These are phyloP conservation scores for Samia ricini DNA, from an alignment of 1,140 invertebrate genomes.

Conservation along the genomic window DNA sequence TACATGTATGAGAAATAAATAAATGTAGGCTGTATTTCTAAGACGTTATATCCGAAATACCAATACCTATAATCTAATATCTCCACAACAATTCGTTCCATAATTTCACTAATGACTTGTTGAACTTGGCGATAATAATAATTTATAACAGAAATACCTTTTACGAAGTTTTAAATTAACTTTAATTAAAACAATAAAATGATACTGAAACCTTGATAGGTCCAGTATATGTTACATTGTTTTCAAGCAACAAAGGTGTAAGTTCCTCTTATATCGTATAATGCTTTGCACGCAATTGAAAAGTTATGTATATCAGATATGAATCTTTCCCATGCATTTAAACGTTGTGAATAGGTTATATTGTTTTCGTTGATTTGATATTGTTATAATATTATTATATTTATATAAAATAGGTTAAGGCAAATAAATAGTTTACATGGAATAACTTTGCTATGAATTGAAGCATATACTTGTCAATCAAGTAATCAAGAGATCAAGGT, in stretches of 20 bases:
- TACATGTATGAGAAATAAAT: too few species aligned
- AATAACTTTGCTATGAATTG: too few species aligned
- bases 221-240: neutral
- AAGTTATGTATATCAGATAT: constrained; percentile 1
- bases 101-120: neutral
- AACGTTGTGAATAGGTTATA: neutral
- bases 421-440: too few species aligned
- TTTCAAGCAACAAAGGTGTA: neutral
- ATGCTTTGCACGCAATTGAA: neutral
- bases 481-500: too few species aligned
- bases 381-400: neutral
- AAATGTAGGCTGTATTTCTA: too few species aligned
- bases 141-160: neutral
- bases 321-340: constrained; percentile 10
- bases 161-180: neutral
- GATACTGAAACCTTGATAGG: neutral
- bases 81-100: neutral
- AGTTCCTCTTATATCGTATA: constrained; percentile 6
- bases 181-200: neutral
- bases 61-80: neutral
- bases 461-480: too few species aligned
- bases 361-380: neutral
- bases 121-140: neutral
- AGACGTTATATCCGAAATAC: too few species aligned
- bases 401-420: too few species aligned